These are phyloP conservation scores for Nowickia ferox DNA, from an alignment of 2,888 invertebrate species.

Conservation along the genomic window DNA sequence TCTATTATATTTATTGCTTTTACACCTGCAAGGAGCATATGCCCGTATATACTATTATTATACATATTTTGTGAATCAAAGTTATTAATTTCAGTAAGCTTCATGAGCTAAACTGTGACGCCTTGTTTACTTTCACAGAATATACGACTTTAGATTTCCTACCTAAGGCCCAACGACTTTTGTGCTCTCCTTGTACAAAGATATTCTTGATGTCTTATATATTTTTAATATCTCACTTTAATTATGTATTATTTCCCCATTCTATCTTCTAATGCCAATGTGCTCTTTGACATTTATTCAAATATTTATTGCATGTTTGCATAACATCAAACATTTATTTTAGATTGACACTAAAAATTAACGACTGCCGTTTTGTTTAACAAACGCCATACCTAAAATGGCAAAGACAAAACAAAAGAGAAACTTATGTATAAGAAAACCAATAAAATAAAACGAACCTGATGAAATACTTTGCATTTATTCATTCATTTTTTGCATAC, in stretches of 20 bases:
- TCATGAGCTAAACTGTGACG: too few relatives aligned
- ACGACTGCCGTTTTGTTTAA: constrained; percentile 50
- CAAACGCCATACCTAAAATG: constrained; percentile 31
- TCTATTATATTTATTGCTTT: neutral
- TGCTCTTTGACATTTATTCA: constrained; percentile 32
- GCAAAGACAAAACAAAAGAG: neutral
- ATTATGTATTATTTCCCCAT: constrained; percentile 25
- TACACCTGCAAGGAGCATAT: too few relatives aligned
- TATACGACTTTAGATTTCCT: too few relatives aligned
- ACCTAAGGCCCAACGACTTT: too few relatives aligned
- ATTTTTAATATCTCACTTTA: constrained; percentile 14
- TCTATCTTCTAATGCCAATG: neutral
- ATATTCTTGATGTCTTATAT: too few relatives aligned
- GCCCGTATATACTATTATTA: too few relatives aligned
- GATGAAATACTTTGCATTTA: constrained; percentile 62
- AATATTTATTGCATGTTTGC: constrained; percentile 57
- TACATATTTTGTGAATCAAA: too few relatives aligned
- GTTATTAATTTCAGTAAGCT: too few relatives aligned
- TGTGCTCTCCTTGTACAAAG: too few relatives aligned
- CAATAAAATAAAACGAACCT: constrained; percentile 15
- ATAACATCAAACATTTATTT: constrained; percentile 65
- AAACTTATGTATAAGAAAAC: constrained; percentile 18
- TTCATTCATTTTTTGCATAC: constrained; percentile 24
- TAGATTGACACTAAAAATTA: constrained; percentile 70
- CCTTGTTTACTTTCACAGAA: too few relatives aligned